Evolutionary conservation across 2,888 invertebrate species (phyloP), one percentile per base, ranked within the genome.

Genomic region (Anticlea derivata): DNA sequence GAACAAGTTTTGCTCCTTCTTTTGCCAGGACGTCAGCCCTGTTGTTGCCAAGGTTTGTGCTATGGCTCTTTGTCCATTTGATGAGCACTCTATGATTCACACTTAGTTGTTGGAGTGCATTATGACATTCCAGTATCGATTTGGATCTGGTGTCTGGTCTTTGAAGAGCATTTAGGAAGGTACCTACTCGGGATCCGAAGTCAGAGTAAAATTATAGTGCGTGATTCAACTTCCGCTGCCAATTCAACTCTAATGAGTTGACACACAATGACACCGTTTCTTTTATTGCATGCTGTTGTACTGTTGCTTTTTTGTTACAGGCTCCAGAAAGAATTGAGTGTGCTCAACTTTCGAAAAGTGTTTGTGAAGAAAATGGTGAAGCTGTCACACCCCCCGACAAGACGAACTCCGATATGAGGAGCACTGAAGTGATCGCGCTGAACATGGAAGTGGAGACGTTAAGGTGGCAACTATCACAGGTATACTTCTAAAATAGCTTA

Each of bases 391-490:
- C 79, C 13, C 73, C 74, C 1, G 80, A 83, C 29, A 80, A 76
- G 58, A 46, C 63, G 8, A 74, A 67, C 40, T 58, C 71, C 6
- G 75, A 77, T 38, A 78, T 85, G 38, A 73, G 76, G 48, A 68
- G 66, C 37, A 87, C 86, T 2, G 86, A 91, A 75, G 83, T 86
- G 5, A 81, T 78, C 58, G 92, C 92, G 20, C 83, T 93, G 34
- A 94, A 94, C 66, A 92, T 93, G 65, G 94, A 94, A 75, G 92
- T 94, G 34, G 93, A 94, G 67, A 94, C 94, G 7, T 83, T 95
- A 55, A 92, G 94, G 70, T 95, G 95, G 95, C 95, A 95, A 73
- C 77, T 95, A 34, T 92, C 93, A 78, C 94, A 95, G 93, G 95
- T 95, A 87, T 17, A 17, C 17, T 3, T 17, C n/a, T n/a, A 3